Evolutionary conservation across 2,797 vertebrate genomes (phyloP).

Genomic region (Gymnoscopelus braueri): DNA sequence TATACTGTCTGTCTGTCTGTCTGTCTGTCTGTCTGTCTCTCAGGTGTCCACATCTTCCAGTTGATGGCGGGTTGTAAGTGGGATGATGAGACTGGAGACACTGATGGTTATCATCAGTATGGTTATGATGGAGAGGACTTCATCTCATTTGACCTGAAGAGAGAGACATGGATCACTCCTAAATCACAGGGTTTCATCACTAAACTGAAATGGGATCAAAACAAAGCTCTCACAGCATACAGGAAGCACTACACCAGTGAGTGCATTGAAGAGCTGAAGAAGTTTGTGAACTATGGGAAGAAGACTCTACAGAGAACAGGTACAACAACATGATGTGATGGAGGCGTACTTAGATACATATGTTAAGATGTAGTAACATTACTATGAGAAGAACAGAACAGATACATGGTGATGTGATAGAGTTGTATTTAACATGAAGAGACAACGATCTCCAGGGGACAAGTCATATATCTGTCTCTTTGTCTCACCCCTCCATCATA

Average conservation of each 20-base stretch:
- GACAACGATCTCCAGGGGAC: too few species aligned
- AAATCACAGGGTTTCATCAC: not conserved
- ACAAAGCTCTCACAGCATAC: too few species aligned
- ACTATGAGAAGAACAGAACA: too few species aligned
- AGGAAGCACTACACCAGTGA: not conserved
- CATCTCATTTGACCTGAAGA: conserved; percentile 4
- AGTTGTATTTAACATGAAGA: too few species aligned
- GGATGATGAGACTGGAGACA: conserved; percentile 18
- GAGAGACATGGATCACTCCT: conserved; percentile 6
- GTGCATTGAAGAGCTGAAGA: not conserved
- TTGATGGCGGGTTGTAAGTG: conserved; percentile 26
- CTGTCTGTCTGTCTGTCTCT: too few species aligned
- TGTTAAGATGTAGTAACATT: too few species aligned
- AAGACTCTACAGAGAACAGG: not conserved
- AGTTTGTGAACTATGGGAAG: not conserved
- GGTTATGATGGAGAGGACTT: conserved; percentile 40
- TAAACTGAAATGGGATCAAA: conserved; percentile 8
- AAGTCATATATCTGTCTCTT: too few species aligned
- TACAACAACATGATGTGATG: not conserved
- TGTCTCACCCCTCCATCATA: too few species aligned
- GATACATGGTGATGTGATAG: too few species aligned
- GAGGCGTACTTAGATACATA: too few species aligned
- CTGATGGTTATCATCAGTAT: not conserved
- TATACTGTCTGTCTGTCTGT: too few species aligned
- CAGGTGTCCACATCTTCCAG: conserved; percentile 13